phyloP scores from a whole-genome alignment of 2,113 vertebrate species.

The Terrapene triunguis region DNA sequence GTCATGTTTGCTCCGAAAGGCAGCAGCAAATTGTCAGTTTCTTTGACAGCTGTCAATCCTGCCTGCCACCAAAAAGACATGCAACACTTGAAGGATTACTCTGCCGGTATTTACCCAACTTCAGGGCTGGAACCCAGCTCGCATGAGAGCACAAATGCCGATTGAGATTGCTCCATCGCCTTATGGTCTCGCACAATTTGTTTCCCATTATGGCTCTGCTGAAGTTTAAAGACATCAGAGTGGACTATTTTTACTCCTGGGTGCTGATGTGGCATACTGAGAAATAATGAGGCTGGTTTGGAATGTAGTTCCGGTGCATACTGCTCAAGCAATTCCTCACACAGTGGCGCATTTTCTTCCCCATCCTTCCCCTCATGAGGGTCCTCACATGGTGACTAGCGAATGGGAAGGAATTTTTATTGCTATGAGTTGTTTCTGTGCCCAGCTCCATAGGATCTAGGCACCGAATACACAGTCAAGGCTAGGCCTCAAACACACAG shows the following conservation, averaged over 20 bases:
- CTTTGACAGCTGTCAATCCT: conserved; percentile 66
- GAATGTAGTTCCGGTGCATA: neutral
- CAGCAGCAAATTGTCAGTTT: neutral
- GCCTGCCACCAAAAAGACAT: neutral
- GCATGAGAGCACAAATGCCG: conserved; percentile 5
- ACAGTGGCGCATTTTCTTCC: neutral
- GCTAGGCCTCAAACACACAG: neutral
- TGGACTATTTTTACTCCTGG: conserved; percentile 34
- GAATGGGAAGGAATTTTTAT: neutral
- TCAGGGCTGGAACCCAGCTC: neutral
- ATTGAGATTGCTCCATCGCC: neutral
- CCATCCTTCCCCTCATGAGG: accelerated
- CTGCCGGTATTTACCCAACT: conserved; percentile 2
- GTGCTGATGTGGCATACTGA: conserved; percentile 15
- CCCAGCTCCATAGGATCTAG: accelerated
- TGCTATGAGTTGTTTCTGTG: neutral
- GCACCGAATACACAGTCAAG: neutral
- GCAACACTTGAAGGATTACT: neutral
- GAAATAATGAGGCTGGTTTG: conserved; percentile 46
- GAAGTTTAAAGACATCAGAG: conserved; percentile 47
- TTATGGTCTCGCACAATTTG: neutral
- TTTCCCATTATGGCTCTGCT: conserved; percentile 51
- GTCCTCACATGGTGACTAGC: neutral
- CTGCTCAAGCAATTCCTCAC: neutral
- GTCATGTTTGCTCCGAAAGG: conserved; percentile 34